phyloP scores from a whole-genome alignment of 1,140 invertebrate species.

The Drosophila varians region DNA sequence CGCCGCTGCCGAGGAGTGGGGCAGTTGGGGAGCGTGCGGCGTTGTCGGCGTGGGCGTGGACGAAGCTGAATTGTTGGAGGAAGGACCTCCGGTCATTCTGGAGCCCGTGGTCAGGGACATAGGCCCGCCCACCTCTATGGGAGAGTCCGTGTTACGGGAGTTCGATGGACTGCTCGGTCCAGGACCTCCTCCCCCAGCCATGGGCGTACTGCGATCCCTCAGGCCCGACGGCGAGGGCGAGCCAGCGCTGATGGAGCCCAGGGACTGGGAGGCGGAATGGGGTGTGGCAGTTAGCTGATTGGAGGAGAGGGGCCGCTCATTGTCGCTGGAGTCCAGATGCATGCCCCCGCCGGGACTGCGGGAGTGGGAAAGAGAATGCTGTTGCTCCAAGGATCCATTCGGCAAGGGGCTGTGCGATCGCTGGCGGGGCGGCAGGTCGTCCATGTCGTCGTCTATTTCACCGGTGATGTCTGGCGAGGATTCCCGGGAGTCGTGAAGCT shows the following conservation, averaged over 20 bases:
- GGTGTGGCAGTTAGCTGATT: conserved; percentile 73
- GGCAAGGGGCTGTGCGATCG: conserved; percentile 73
- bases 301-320: conserved; percentile 78
- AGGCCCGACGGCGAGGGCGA: conserved; percentile 76
- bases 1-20: conserved; percentile 56
- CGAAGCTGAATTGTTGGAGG: conserved; percentile 66
- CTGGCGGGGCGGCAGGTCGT: conserved; percentile 64
- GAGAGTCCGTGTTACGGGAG: conserved; percentile 82
- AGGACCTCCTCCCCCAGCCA: conserved; percentile 28
- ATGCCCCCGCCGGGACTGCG: conserved; percentile 64
- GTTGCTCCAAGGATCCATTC: conserved; percentile 59
- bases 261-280: conserved; percentile 78
- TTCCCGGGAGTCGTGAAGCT: conserved; percentile 80
- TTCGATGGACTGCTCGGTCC: conserved; percentile 67
- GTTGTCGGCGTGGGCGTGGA: conserved; percentile 70
- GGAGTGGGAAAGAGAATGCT: conserved; percentile 52
- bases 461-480: conserved; percentile 83
- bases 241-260: conserved; percentile 81
- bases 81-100: conserved; percentile 41
- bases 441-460: conserved; percentile 82
- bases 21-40: conserved; percentile 60
- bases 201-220: conserved; percentile 64
- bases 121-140: conserved; percentile 83
- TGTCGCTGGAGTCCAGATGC: conserved; percentile 75
- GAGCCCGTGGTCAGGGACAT: conserved; percentile 76